These are phyloP conservation scores for Zaprionus bogoriensis DNA, from an alignment of 2,888 invertebrate species.

Conservation along the genomic window DNA sequence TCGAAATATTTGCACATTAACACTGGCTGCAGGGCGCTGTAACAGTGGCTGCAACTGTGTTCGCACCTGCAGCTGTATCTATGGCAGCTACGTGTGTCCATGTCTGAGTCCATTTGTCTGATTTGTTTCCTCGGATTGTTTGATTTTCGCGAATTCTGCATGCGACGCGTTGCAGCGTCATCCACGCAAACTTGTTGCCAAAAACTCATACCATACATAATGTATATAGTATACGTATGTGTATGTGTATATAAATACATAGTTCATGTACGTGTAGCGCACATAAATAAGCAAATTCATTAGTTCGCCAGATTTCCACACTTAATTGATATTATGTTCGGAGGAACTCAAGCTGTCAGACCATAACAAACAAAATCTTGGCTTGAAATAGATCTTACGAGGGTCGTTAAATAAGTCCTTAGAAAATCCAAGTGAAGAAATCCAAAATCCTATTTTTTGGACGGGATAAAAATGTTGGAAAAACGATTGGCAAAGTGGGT, in stretches of 20 bases:
- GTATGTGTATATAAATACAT: too few relatives aligned
- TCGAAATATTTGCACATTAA: constrained; percentile 53
- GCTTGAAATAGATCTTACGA: too few relatives aligned
- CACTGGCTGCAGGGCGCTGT: constrained; percentile 33
- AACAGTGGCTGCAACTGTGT: constrained; percentile 6
- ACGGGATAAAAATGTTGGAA: too few relatives aligned
- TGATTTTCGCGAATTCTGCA: constrained; percentile 36
- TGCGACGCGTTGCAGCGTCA: constrained; percentile 56
- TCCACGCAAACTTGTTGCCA: constrained; percentile 8
- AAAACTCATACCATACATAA: constrained; percentile 1
- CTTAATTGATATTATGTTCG: constrained; percentile 2
- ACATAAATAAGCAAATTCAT: constrained; percentile 5
- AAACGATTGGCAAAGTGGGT: too few relatives aligned
- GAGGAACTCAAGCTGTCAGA: too few relatives aligned
- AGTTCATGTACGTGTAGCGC: background rate
- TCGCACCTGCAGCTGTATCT: constrained; percentile 6
- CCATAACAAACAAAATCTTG: too few relatives aligned
- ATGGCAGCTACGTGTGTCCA: background rate
- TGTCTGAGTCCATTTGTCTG: constrained; percentile 9
- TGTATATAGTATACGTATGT: background rate
- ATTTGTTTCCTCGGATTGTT: constrained; percentile 37
- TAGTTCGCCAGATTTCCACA: constrained; percentile 35
- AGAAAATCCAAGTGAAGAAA: too few relatives aligned
- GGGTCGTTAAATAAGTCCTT: too few relatives aligned
- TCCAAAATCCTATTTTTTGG: too few relatives aligned